Evolutionary conservation across 2,888 invertebrate genomes (phyloP).

Genomic region (Lumbricus terrestris): DNA sequence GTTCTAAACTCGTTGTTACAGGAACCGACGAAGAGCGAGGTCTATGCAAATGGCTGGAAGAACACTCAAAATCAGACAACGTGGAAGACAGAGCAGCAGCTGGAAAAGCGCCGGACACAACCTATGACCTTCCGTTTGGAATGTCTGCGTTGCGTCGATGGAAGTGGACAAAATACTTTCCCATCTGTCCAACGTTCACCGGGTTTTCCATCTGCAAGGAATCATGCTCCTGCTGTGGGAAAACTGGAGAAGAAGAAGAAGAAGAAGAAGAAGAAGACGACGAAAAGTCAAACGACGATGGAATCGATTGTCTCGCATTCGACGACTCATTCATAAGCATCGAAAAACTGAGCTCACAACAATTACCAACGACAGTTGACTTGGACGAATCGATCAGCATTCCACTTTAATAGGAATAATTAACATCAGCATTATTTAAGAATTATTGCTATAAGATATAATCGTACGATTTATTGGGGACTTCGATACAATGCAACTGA

Average conservation of each 20-base stretch:
- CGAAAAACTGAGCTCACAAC: conserved; percentile 3
- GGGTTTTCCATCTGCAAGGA: not conserved
- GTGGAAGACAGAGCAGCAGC: not conserved
- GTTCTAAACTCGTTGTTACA: not conserved
- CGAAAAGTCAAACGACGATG: not conserved
- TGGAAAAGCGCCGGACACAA: not conserved
- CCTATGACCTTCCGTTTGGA: conserved; percentile 30
- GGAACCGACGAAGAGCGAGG: not conserved
- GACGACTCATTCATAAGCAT: too few relatives aligned
- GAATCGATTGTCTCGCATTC: not conserved
- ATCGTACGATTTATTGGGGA: too few relatives aligned
- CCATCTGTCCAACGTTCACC: conserved; percentile 34
- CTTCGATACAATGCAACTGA: too few relatives aligned
- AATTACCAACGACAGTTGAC: not conserved
- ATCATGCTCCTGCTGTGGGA: not conserved
- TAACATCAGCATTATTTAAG: too few relatives aligned
- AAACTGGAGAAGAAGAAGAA: too few relatives aligned
- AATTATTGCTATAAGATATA: too few relatives aligned
- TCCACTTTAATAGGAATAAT: not conserved
- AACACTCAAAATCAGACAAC: not conserved
- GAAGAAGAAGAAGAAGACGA: too few relatives aligned
- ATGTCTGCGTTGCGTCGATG: conserved; percentile 20
- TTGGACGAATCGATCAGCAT: not conserved
- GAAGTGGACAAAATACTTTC: conserved; percentile 32
- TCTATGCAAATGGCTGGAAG: not conserved